Evolutionary conservation across 2,888 invertebrate genomes (phyloP), one percentile per base, ranked within the genome.

Genomic region (Drosophila leonis): DNA sequence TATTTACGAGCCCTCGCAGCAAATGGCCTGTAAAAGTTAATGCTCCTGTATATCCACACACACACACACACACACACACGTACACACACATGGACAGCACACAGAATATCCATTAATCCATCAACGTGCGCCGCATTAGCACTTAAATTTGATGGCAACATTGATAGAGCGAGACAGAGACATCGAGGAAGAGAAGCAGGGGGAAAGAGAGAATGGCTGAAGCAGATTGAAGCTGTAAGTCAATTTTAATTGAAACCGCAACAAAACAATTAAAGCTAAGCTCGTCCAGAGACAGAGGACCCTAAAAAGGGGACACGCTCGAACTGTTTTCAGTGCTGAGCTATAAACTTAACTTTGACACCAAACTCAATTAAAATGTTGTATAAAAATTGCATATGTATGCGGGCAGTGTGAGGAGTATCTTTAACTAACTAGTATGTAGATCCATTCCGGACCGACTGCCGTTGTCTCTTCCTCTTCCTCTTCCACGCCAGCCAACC

Each of bases 301-400:
- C 41, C 60, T 29, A 42, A 60, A 56, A 64, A 49, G 18, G 27
- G 63, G 69, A 63, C 49, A 63, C 46, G 51, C 75, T 44, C 35
- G 12, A 49, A 42, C 37, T 42, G 51, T 18, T 64, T 57, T 68
- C 65, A 57, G 54, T 65, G 42, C 55, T 57, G 61, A 65, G 65
- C 62, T 72, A 76, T 87, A 76, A 89, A 89, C 76, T 88, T 89
- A 80, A 87, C 85, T 89, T 83, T 87, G 71, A 61, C 80, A 72
- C 67, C 80, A 80, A 86, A 86, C 85, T 86, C 85, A 89, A 86
- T 86, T 89, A 86, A 86, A 86, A 87, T 80, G 85, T 82, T 82
- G 78, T 61, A 78, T 79, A 70, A 77, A 82, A 83, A 84, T 79
- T 79, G 82, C 84, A 83, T 77, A 87, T 80, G 79, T 67, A 78